Conservation (phyloP, 2,888 invertebrate genomes). For the Anorthoa munda region DNA sequence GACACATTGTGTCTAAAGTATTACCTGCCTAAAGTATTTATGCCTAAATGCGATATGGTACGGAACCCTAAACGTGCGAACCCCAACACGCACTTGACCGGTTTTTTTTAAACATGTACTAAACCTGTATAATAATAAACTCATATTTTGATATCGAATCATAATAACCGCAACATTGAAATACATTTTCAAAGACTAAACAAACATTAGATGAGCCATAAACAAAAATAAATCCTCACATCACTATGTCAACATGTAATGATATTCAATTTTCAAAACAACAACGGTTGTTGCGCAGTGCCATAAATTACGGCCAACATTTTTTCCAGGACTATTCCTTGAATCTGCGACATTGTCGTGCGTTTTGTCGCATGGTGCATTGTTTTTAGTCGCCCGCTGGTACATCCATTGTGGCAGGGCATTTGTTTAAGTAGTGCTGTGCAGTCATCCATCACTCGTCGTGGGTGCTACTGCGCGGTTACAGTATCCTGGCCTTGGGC, state of each 20-base stretch:
- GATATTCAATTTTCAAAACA: conserved; percentile 63
- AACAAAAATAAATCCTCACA: conserved; percentile 40
- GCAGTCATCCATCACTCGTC: conserved; percentile 77
- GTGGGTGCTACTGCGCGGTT: conserved; percentile 87
- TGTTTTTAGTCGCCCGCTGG: conserved; percentile 81
- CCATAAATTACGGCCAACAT: conserved; percentile 78
- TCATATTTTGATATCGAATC: not conserved
- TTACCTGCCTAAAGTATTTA: too few relatives aligned
- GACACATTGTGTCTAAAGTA: too few relatives aligned
- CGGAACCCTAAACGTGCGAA: too few relatives aligned
- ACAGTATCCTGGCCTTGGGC: conserved; percentile 54
- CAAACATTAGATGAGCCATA: conserved; percentile 36
- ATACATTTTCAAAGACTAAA: conserved; percentile 8
- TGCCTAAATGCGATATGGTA: too few relatives aligned
- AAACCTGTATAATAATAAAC: not conserved
- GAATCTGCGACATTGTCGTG: conserved; percentile 72
- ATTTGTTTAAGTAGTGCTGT: conserved; percentile 77
- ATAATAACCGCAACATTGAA: not conserved
- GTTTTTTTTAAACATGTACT: too few relatives aligned
- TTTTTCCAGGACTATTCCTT: conserved; percentile 74
- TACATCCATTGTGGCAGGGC: conserved; percentile 57
- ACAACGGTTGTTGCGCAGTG: conserved; percentile 62
- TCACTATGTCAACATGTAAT: conserved; percentile 57
- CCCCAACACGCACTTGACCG: too few relatives aligned
- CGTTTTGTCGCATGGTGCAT: conserved; percentile 73